phyloP scores from a whole-genome alignment of 2,888 invertebrate genomes.

The Melanostoma scalare region DNA sequence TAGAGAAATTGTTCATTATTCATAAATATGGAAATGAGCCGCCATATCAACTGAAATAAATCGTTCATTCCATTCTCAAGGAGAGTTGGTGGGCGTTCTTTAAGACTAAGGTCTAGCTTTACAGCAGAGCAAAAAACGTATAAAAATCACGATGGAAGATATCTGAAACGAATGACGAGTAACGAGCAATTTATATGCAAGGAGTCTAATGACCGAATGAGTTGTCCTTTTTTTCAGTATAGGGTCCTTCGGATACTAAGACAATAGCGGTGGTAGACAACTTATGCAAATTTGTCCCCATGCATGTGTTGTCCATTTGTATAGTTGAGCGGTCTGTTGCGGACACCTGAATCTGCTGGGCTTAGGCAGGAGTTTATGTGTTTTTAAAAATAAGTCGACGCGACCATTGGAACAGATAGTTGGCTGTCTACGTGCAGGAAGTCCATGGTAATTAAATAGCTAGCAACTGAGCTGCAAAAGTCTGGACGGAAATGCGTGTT shows the following conservation, averaged over 20 bases:
- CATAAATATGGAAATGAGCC: conserved; percentile 81
- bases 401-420: conserved; percentile 17
- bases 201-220: conserved; percentile 73
- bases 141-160: conserved; percentile 73
- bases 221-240: conserved; percentile 69
- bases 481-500: conserved; percentile 71
- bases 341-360: conserved; percentile 20
- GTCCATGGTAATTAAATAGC: conserved; percentile 55
- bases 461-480: conserved; percentile 45
- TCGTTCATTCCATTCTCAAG: conserved; percentile 78
- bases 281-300: conserved; percentile 62
- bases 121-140: conserved; percentile 72
- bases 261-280: conserved; percentile 67
- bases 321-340: background rate
- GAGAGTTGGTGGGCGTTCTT: conserved; percentile 68
- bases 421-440: conserved; percentile 17
- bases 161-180: conserved; percentile 72
- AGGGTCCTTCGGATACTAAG: conserved; percentile 49
- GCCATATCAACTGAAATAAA: conserved; percentile 78
- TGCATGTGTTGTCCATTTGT: conserved; percentile 33
- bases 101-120: conserved; percentile 7
- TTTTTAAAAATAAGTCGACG: background rate
- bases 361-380: conserved; percentile 13
- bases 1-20: conserved; percentile 80
- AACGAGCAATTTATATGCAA: conserved; percentile 73